Evolutionary conservation across 2,113 vertebrate species (phyloP).

Genomic region (Gallinago paraguaiae): DNA sequence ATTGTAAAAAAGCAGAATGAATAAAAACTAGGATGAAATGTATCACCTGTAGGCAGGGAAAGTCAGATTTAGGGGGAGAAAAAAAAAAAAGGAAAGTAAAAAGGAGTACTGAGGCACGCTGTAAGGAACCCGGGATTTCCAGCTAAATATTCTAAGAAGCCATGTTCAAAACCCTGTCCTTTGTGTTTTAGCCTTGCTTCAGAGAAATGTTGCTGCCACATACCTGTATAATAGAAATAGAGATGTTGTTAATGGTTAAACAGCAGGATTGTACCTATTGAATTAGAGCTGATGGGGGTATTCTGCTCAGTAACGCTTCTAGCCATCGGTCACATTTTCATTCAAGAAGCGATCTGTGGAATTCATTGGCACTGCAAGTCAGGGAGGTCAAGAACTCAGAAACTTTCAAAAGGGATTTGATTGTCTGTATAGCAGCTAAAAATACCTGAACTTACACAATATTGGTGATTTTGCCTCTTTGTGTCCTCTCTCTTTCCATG

Average conservation of each 20-base stretch:
- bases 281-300: background rate
- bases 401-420: slow-evolving; percentile 13
- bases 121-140: background rate
- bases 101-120: background rate
- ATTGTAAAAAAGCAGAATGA: background rate
- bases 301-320: background rate
- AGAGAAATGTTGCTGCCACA: background rate
- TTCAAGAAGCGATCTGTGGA: background rate
- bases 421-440: background rate
- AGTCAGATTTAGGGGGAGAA: background rate
- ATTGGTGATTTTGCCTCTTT: background rate
- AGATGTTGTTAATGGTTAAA: background rate
- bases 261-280: background rate
- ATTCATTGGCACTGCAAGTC: background rate
- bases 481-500: background rate
- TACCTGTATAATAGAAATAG: background rate
- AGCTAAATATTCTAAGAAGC: slow-evolving; percentile 11
- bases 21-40: slow-evolving; percentile 10
- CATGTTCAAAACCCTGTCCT: background rate
- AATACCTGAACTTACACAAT: background rate
- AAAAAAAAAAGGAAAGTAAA: background rate
- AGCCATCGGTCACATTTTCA: background rate
- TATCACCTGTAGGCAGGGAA: background rate
- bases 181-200: slow-evolving; percentile 27
- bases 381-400: slow-evolving; percentile 7